phyloP scores from a whole-genome alignment of 1,140 invertebrate species.

The Lepidurus apus region DNA sequence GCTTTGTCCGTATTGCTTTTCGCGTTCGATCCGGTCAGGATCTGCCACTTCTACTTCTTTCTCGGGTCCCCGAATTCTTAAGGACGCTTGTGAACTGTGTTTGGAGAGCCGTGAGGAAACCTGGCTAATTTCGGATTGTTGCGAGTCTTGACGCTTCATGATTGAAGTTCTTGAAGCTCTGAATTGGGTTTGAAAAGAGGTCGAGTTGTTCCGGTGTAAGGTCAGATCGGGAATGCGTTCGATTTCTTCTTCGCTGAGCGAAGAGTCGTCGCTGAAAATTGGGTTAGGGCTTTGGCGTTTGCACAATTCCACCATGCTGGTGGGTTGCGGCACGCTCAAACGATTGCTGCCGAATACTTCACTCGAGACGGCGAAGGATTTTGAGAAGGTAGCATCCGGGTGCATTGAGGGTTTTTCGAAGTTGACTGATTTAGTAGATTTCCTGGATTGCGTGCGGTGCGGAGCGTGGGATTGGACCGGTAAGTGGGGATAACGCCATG shows the following conservation, averaged over 20 bases:
- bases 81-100: not conserved
- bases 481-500: constrained; percentile 46
- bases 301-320: not conserved
- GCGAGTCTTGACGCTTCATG: not conserved
- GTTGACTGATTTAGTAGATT: constrained; percentile 40
- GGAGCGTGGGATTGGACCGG: constrained; percentile 31
- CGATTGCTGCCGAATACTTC: constrained; percentile 2
- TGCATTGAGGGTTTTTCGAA: constrained; percentile 35
- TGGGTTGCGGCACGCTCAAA: not conserved
- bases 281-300: constrained; percentile 15
- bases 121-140: not conserved
- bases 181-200: not conserved
- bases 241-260: constrained; percentile 23
- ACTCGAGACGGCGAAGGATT: constrained; percentile 2
- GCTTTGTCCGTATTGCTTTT: not conserved
- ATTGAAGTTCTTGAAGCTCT: not conserved
- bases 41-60: not conserved
- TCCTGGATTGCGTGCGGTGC: constrained; percentile 38
- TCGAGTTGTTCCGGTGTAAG: constrained; percentile 23
- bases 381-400: constrained; percentile 3
- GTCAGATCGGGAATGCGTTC: not conserved
- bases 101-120: not conserved
- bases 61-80: constrained; percentile 24
- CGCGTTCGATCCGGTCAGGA: constrained; percentile 20
- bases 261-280: constrained; percentile 19